A percentile compares a stretch with the other conserved stretches of the same genome.
Evolutionary conservation across 2,797 vertebrate species (phyloP).

Genomic region (Sebastes reedi): DNA sequence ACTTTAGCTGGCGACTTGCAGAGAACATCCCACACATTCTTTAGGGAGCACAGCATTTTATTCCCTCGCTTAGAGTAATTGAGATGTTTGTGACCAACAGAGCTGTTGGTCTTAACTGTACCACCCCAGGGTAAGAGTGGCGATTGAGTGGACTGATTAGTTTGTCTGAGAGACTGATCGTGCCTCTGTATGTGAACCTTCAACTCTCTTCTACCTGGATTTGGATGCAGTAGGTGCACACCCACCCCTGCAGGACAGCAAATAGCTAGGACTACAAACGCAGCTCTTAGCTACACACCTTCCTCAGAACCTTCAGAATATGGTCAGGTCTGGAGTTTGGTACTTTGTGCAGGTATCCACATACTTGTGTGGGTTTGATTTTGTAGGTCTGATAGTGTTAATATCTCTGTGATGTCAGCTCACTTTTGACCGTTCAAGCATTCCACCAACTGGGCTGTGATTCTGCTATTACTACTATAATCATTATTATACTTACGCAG

Average conservation of each 20-base stretch:
- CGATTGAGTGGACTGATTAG: background rate
- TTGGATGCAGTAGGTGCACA: background rate
- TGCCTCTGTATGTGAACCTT: background rate
- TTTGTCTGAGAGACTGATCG: background rate
- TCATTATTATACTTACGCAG: background rate
- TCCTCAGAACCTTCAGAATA: background rate
- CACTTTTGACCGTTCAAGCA: background rate
- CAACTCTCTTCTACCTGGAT: background rate
- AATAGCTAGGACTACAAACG: background rate
- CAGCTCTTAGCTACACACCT: background rate
- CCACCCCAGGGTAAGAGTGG: background rate
- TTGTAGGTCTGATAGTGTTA: background rate
- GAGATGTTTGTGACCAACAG: conserved; percentile 38
- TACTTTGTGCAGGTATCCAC: background rate
- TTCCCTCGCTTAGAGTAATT: conserved; percentile 25
- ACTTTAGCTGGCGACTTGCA: conserved; percentile 8
- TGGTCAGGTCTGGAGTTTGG: background rate
- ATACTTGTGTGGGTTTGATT: background rate
- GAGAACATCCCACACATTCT: conserved; percentile 48
- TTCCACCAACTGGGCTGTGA: background rate
- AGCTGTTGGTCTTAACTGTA: background rate
- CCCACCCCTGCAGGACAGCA: background rate
- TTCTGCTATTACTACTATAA: background rate
- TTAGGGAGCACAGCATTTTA: conserved; percentile 7
- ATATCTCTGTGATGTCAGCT: background rate